Conservation (phyloP, 2,888 invertebrate species). For the Biston betularia region DNA sequence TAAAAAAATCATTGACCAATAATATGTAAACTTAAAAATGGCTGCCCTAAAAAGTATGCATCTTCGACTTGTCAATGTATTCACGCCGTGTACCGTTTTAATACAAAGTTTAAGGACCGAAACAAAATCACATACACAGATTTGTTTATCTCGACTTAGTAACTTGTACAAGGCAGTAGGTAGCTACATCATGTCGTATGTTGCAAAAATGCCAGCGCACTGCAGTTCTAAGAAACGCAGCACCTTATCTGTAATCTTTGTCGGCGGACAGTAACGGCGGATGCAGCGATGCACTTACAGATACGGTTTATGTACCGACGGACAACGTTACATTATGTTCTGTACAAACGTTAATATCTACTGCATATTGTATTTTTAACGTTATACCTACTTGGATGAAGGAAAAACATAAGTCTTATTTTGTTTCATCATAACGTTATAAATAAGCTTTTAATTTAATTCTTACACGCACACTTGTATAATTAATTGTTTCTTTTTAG, state of each 20-base stretch:
- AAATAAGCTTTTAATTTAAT: too few species aligned
- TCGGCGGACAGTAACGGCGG: conserved; percentile 60
- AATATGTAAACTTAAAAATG: too few species aligned
- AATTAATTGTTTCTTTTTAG: too few species aligned
- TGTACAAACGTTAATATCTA: conserved; percentile 2
- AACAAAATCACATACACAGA: conserved; percentile 4
- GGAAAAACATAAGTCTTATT: too few species aligned
- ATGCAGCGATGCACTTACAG: conserved; percentile 75
- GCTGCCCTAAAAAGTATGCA: too few species aligned
- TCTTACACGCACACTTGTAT: too few species aligned
- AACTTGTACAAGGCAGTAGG: conserved; percentile 6
- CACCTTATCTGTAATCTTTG: conserved; percentile 77
- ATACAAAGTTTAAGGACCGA: not conserved
- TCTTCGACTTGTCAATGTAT: too few species aligned
- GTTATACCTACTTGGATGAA: not conserved
- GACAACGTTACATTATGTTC: conserved; percentile 33
- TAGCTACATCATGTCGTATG: conserved; percentile 15
- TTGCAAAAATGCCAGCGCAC: conserved; percentile 58
- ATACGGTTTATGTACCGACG: conserved; percentile 52
- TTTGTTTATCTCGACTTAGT: conserved; percentile 4
- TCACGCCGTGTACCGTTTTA: too few species aligned
- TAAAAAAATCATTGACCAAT: too few species aligned
- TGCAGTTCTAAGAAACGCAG: conserved; percentile 74
- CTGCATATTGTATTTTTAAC: conserved; percentile 2
- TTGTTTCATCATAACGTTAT: too few species aligned